Conservation (phyloP, 2,888 invertebrate species). For the Meteorus cinctellus region DNA sequence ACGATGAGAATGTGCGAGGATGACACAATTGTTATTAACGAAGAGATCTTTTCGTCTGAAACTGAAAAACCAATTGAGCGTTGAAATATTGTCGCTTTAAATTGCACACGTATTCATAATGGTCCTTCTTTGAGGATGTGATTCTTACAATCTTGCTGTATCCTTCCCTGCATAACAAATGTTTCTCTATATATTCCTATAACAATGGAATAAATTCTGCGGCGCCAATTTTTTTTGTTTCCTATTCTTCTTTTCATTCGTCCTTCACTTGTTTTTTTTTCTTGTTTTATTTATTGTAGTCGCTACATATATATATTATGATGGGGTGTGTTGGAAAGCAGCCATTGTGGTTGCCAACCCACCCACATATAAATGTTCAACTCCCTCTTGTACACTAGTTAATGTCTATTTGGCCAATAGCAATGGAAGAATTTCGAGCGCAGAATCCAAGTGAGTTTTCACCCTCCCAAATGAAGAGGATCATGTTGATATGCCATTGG, state of each 20-base stretch:
- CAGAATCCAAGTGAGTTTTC: constrained; percentile 36
- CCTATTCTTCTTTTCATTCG: background rate
- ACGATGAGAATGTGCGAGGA: too few species aligned
- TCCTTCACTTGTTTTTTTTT: constrained; percentile 1
- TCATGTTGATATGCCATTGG: constrained; percentile 28
- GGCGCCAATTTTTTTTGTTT: constrained; percentile 29
- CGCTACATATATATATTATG: background rate
- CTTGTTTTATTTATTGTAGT: constrained; percentile 14
- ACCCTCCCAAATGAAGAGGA: constrained; percentile 5
- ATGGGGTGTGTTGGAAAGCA: constrained; percentile 16
- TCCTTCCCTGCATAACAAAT: background rate
- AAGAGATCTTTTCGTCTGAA: too few species aligned
- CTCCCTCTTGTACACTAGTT: constrained; percentile 1
- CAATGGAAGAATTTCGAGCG: constrained; percentile 12
- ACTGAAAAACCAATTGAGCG: too few species aligned
- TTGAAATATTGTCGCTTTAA: too few species aligned
- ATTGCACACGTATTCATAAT: too few species aligned
- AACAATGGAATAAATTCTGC: constrained; percentile 37
- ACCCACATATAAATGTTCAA: constrained; percentile 13
- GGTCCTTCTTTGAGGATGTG: background rate
- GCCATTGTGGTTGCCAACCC: constrained; percentile 35
- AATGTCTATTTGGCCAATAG: constrained; percentile 21
- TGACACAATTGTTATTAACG: too few species aligned
- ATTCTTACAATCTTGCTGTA: constrained; percentile 17
- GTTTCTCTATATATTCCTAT: background rate